Percentiles rank a stretch among this genome's conserved stretches.
Evolutionary conservation across 1,140 invertebrate species (phyloP).

Genomic region (Asobara japonica): DNA sequence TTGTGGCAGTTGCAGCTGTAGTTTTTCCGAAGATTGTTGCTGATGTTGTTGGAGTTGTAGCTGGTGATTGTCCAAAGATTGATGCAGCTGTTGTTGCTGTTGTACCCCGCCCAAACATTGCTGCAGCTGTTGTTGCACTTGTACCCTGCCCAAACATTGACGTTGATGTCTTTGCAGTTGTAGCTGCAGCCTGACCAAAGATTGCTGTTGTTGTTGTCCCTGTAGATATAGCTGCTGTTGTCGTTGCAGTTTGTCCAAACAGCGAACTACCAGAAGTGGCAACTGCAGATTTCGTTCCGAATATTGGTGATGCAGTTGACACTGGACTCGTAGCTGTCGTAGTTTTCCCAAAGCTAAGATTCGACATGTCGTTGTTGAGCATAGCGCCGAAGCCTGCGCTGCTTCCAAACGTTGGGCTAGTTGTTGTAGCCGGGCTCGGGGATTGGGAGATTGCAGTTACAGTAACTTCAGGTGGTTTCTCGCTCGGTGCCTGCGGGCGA

Average conservation of each 20-base stretch:
- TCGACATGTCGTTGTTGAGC: too few relatives aligned
- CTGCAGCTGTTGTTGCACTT: not conserved
- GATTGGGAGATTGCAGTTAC: not conserved
- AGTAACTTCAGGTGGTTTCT: too few relatives aligned
- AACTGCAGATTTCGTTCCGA: too few relatives aligned
- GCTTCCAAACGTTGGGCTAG: too few relatives aligned
- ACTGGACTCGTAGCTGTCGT: not conserved
- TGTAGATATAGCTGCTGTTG: too few relatives aligned
- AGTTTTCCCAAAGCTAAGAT: slow-evolving; percentile 11
- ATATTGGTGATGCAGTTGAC: too few relatives aligned
- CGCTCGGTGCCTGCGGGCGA: slow-evolving; percentile 2
- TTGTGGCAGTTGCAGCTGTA: too few relatives aligned
- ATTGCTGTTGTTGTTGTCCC: not conserved
- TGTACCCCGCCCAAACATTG: too few relatives aligned
- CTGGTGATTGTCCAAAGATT: slow-evolving; percentile 4
- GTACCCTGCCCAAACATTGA: slow-evolving; percentile 35
- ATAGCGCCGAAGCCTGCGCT: too few relatives aligned
- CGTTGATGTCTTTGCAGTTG: not conserved
- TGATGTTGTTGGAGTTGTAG: not conserved
- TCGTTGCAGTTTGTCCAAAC: too few relatives aligned
- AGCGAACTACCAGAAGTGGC: too few relatives aligned
- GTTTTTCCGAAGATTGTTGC: slow-evolving; percentile 19
- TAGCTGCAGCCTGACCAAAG: not conserved
- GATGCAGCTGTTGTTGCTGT: not conserved
- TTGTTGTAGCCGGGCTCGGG: too few relatives aligned